phyloP scores from a whole-genome alignment of 2,113 vertebrate genomes.

The Pimephales promelas region DNA sequence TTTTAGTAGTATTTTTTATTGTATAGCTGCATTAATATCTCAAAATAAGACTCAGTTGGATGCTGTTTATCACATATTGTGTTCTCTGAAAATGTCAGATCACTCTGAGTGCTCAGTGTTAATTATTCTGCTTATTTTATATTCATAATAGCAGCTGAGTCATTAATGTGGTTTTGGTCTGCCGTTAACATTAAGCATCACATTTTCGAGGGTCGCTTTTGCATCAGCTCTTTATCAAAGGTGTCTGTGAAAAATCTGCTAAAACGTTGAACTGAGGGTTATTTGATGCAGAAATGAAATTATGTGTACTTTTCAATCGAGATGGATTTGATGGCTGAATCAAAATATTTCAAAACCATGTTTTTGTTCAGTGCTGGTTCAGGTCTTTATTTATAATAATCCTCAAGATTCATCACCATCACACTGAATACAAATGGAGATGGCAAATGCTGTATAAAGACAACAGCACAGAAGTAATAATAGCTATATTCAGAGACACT shows the following conservation, averaged over 20 bases:
- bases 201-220: conserved; percentile 7
- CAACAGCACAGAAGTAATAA: background rate
- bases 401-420: background rate
- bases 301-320: background rate
- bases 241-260: conserved; percentile 1
- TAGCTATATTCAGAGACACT: background rate
- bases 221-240: conserved; percentile 20
- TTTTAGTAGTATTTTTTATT: background rate
- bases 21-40: background rate
- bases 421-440: background rate
- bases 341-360: conserved; percentile 3
- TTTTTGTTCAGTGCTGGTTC: background rate
- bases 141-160: conserved; percentile 21
- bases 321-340: background rate
- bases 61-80: conserved; percentile 6
- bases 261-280: conserved; percentile 15
- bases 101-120: conserved; percentile 8
- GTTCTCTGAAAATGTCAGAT: conserved; percentile 33
- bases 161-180: conserved; percentile 8
- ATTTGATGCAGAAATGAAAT: conserved; percentile 1
- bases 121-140: conserved; percentile 30
- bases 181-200: conserved; percentile 28
- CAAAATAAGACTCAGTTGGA: conserved; percentile 1
- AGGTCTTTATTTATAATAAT: background rate
- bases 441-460: background rate